These are phyloP conservation scores for Melanchra persicariae DNA, from an alignment of 2,888 invertebrate genomes.

Conservation along the genomic window DNA sequence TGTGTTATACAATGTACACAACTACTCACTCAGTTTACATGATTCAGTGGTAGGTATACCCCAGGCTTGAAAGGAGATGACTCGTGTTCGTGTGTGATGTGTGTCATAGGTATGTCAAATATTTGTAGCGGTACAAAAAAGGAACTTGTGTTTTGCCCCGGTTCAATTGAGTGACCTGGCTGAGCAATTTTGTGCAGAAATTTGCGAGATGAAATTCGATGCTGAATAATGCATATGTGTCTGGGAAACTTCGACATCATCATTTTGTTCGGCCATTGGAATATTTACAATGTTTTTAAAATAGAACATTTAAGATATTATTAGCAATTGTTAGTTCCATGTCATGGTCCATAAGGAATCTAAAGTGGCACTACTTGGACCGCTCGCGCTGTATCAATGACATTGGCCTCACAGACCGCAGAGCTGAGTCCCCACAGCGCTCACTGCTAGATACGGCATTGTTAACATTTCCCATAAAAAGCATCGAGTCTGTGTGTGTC, in stretches of 20 bases:
- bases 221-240: neutral
- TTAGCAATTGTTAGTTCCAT: neutral
- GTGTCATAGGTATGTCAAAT: conserved; percentile 11
- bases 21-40: neutral
- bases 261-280: too few species aligned
- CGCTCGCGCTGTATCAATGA: too few species aligned
- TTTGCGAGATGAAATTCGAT: neutral
- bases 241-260: neutral
- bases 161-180: neutral
- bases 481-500: too few species aligned
- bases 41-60: conserved; percentile 29
- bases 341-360: too few species aligned
- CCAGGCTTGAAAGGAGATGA: neutral
- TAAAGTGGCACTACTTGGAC: too few species aligned
- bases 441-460: too few species aligned
- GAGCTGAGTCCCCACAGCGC: too few species aligned
- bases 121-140: conserved; percentile 12
- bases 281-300: too few species aligned
- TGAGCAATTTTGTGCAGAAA: neutral
- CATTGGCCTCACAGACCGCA: too few species aligned
- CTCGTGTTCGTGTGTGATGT: neutral
- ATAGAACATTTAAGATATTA: too few species aligned
- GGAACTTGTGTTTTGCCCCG: conserved; percentile 11
- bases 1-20: too few species aligned
- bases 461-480: too few species aligned